These are phyloP conservation scores for Eidolon dupreanum DNA, from an alignment of 2,797 vertebrate genomes.

Conservation along the genomic window DNA sequence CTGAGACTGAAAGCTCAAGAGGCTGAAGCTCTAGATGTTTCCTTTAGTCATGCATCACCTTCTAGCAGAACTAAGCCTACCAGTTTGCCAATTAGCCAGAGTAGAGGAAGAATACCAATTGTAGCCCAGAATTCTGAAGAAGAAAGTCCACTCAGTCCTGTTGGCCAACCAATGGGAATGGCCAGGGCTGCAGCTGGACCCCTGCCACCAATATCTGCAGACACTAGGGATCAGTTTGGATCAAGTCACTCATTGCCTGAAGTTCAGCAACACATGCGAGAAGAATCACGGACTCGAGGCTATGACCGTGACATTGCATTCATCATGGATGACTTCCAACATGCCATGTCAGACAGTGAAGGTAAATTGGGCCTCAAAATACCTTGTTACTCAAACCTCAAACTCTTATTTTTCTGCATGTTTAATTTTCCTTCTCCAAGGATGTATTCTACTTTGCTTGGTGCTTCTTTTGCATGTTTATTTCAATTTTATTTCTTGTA, in stretches of 20 bases:
- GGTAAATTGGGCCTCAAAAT: slow-evolving; percentile 95
- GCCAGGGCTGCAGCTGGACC: slow-evolving; percentile 98
- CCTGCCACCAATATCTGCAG: slow-evolving; percentile 98
- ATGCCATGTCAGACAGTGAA: slow-evolving; percentile 99
- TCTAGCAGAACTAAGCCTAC: slow-evolving; percentile 96
- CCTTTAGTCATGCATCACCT: slow-evolving; percentile 91
- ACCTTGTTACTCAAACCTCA: slow-evolving; percentile 88
- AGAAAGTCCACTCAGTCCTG: slow-evolving; percentile 98
- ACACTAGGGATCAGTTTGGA: slow-evolving; percentile 98
- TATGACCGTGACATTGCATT: slow-evolving; percentile 99
- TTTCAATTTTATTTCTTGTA: slow-evolving; percentile 75
- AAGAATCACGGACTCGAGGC: slow-evolving; percentile 96
- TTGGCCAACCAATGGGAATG: slow-evolving; percentile 99
- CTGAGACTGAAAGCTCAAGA: slow-evolving; percentile 95
- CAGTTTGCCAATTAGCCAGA: slow-evolving; percentile 99
- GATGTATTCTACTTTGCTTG: slow-evolving; percentile 83
- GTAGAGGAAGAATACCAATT: slow-evolving; percentile 97
- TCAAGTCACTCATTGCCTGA: slow-evolving; percentile 99
- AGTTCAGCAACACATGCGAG: slow-evolving; percentile 99
- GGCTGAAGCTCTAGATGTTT: slow-evolving; percentile 93
- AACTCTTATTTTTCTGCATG: slow-evolving; percentile 94
- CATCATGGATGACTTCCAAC: slow-evolving; percentile 99
- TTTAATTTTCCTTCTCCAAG: slow-evolving; percentile 84
- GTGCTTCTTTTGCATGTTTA: slow-evolving; percentile 83
- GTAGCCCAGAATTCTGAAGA: slow-evolving; percentile 99